phyloP scores from a whole-genome alignment of 1,140 invertebrate genomes.

The Apolygus lucorum region DNA sequence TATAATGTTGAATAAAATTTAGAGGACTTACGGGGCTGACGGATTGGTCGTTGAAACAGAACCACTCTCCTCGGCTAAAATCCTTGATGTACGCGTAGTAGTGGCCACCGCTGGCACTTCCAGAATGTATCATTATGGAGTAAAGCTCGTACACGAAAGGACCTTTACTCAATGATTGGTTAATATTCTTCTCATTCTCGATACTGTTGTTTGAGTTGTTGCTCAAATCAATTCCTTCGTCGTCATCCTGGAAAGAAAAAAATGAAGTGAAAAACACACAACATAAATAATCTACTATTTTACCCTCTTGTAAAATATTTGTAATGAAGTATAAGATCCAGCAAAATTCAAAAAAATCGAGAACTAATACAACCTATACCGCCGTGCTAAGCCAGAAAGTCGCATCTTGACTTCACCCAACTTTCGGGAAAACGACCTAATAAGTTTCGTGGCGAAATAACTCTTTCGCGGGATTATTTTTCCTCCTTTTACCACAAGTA shows the following conservation, averaged over 20 bases:
- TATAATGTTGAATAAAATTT: slow-evolving; percentile 4
- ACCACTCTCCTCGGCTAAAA: slow-evolving; percentile 65
- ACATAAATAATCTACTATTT: too few relatives aligned
- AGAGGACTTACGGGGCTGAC: slow-evolving; percentile 49
- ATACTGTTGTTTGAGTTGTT: slow-evolving; percentile 36
- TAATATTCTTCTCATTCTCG: slow-evolving; percentile 45
- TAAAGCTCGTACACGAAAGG: slow-evolving; percentile 81
- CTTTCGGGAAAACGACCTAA: too few relatives aligned
- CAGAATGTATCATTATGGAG: slow-evolving; percentile 89
- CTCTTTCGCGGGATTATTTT: too few relatives aligned
- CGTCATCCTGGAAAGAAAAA: slow-evolving; percentile 41
- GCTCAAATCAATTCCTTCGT: slow-evolving; percentile 55
- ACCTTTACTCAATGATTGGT: slow-evolving; percentile 42
- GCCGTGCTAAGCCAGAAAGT: too few relatives aligned
- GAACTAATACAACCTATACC: too few relatives aligned
- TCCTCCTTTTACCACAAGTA: too few relatives aligned
- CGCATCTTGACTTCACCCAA: too few relatives aligned
- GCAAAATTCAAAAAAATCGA: too few relatives aligned
- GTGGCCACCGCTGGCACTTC: slow-evolving; percentile 83
- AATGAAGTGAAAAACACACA: too few relatives aligned
- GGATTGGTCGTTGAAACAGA: slow-evolving; percentile 74
- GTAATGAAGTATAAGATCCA: too few relatives aligned
- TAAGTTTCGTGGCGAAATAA: too few relatives aligned
- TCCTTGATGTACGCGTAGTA: slow-evolving; percentile 93
- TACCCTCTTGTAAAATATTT: too few relatives aligned